phyloP scores from a whole-genome alignment of 2,797 vertebrate genomes.

The Rhodeus uyekii region DNA sequence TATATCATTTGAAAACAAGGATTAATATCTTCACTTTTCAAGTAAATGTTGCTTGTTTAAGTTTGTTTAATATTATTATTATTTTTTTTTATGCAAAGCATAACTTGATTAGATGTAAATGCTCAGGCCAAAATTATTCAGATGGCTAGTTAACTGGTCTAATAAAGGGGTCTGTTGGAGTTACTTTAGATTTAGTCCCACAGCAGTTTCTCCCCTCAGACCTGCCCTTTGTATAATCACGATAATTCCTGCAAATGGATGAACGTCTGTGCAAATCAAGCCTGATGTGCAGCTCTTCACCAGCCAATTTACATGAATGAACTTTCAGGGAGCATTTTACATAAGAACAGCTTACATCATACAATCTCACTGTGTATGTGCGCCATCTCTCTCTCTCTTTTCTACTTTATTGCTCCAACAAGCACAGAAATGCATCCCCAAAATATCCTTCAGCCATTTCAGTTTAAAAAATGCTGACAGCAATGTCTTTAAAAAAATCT shows the following conservation, averaged over 20 bases:
- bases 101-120: background rate
- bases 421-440: constrained; percentile 26
- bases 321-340: constrained; percentile 9
- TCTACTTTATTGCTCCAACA: constrained; percentile 4
- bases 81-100: background rate
- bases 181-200: constrained; percentile 8
- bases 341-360: constrained; percentile 9
- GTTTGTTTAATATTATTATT: no score
- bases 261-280: constrained; percentile 9
- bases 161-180: constrained; percentile 8
- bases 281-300: background rate
- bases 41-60: background rate
- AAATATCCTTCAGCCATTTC: constrained; percentile 22
- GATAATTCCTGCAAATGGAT: constrained; percentile 19
- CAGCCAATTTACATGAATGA: constrained; percentile 19
- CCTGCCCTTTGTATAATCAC: constrained; percentile 28
- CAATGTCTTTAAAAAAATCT: constrained; percentile 27
- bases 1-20: background rate
- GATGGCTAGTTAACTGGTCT: constrained; percentile 8
- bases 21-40: background rate
- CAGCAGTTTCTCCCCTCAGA: constrained; percentile 24
- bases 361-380: background rate
- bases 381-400: background rate
- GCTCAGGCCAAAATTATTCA: background rate
- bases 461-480: constrained; percentile 21